These are phyloP conservation scores for Hemaris fuciformis DNA, from an alignment of 2,888 invertebrate species.

Conservation along the genomic window DNA sequence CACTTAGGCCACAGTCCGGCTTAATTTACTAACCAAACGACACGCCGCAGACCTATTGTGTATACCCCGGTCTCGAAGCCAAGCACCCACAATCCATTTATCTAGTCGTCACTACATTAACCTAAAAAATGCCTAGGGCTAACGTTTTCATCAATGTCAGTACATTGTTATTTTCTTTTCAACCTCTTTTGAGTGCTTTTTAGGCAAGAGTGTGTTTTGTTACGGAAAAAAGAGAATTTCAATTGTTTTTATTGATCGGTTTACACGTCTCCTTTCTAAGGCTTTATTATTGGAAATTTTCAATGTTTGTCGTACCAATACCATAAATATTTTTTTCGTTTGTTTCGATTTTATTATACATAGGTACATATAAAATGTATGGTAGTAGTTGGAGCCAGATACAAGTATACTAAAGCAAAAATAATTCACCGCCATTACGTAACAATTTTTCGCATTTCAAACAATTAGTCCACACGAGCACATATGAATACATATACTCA, in stretches of 20 bases:
- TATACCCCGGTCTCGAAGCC: not conserved
- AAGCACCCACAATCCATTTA: slow-evolving; percentile 19
- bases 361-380: no score
- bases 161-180: slow-evolving; percentile 17
- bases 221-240: not conserved
- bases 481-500: slow-evolving; percentile 39
- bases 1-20: slow-evolving; percentile 23
- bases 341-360: no score
- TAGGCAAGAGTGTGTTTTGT: not conserved
- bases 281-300: no score
- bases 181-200: not conserved
- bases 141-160: slow-evolving; percentile 10
- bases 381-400: no score
- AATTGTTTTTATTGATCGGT: not conserved
- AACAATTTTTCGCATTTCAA: not conserved
- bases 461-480: not conserved
- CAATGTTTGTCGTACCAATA: no score
- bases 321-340: no score
- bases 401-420: not conserved
- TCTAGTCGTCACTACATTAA: slow-evolving; percentile 22
- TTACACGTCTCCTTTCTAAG: no score
- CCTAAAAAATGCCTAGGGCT: slow-evolving; percentile 17
- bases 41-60: slow-evolving; percentile 16
- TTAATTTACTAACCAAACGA: slow-evolving; percentile 28
- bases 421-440: not conserved